Evolutionary conservation across 2,888 invertebrate species (phyloP).

Genomic region (Heliconius erato): DNA sequence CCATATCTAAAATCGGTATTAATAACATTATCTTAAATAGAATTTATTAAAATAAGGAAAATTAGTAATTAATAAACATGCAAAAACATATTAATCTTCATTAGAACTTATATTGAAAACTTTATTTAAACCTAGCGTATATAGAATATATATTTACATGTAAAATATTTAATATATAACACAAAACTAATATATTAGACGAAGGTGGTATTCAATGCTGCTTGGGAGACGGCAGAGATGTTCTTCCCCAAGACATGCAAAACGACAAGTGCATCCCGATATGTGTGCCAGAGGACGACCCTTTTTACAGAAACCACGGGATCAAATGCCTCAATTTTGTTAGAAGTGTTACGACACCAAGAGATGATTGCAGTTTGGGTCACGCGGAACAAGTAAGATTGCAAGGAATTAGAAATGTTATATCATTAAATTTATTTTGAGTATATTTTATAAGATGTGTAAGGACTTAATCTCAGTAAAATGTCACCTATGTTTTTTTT

Average conservation of each 20-base stretch:
- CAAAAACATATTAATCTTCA: no score
- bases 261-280: conserved; percentile 88
- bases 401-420: not conserved
- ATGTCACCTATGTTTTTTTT: no score
- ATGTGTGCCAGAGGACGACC: conserved; percentile 83
- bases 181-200: conserved; percentile 58
- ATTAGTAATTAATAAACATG: no score
- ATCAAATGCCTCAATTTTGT: conserved; percentile 87
- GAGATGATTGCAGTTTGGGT: conserved; percentile 85
- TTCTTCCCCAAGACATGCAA: conserved; percentile 74
- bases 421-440: not conserved
- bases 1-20: no score
- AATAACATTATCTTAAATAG: no score
- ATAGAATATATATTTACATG: not conserved
- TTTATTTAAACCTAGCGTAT: no score
- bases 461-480: no score
- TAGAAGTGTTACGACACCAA: conserved; percentile 84
- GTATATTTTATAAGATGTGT: not conserved
- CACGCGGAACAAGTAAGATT: conserved; percentile 84
- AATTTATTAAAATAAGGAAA: no score
- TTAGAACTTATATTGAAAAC: no score
- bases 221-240: conserved; percentile 71
- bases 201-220: conserved; percentile 85
- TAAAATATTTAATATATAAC: not conserved
- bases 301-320: conserved; percentile 79